Base-by-base conservation (phyloP, 2,113 vertebrate genomes). In the Phalacrocorax aristotelis region DNA sequence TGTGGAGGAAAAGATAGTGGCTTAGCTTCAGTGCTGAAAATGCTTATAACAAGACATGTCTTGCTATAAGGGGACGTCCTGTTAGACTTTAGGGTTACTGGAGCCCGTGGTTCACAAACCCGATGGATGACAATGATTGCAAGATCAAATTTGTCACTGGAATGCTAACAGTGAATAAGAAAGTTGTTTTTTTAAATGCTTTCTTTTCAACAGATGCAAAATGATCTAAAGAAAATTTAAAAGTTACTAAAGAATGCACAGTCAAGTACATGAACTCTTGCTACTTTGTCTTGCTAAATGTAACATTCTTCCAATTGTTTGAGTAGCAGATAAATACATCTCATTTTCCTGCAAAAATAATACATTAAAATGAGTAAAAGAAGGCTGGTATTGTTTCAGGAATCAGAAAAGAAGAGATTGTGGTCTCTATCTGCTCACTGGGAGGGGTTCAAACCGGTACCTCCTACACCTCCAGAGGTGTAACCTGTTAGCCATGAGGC, bases 181-280 rank as follows among this genome's bases (percentile, higher is more conserved):
- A 89, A 71, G 25, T 49, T 5, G 13, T 16, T 11, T 70, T 70
- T 89, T 77, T 38, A 61, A 92, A 32, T 65, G 6, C n/a, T 80
- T 83, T 15, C 13, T 71, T 93, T 96, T 93, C 79, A 89, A 64
- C 17, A 52, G 70, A 68, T 51, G 51, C 38, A 87, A 84, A 89
- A 61, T 81, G 5, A 81, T 80, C 32, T 74, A n/a, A 78, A 62
- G 20, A 26, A 80, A 66, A 17, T 76, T 90, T 92, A 80, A 1
- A 81, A 81, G 29, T 90, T 83, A 38, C 19, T 78, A 83, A 80
- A 86, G 58, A 89, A 89, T 38, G 54, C 22, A 52, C 4, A 42
- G 34, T 46, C 36, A 72, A 40, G 46, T 57, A 83, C 52, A 81
- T 66, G 32, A 86, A 80, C 49, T 83, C 54, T 71, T 95, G 38